Conservation (phyloP, 2,113 vertebrate genomes). For the Psittacus erithacus region DNA sequence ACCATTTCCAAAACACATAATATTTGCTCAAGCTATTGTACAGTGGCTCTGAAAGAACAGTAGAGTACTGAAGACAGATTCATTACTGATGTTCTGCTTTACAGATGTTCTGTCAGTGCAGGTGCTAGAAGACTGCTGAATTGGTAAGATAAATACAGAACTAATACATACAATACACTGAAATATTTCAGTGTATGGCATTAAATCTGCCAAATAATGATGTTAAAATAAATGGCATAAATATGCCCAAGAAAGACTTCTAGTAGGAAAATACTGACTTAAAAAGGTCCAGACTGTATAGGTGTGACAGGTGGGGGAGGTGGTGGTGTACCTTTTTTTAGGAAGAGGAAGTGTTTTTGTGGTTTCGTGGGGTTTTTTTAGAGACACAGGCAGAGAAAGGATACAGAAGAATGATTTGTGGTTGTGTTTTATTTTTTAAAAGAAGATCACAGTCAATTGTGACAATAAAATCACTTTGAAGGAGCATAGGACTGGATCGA, state of each 20-base stretch:
- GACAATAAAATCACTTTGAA: neutral
- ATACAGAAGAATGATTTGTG: neutral
- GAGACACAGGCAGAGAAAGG: neutral
- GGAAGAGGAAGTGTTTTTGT: neutral
- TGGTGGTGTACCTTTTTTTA: neutral
- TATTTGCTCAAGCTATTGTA: neutral
- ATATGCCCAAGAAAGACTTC: neutral
- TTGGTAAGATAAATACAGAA: neutral
- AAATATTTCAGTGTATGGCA: neutral
- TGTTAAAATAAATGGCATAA: neutral
- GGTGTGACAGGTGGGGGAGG: neutral
- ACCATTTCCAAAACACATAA: neutral
- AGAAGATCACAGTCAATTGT: neutral
- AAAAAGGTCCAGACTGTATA: neutral
- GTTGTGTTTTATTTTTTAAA: neutral
- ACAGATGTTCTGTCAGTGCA: neutral
- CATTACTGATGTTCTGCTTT: neutral
- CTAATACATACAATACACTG: neutral
- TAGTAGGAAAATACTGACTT: neutral
- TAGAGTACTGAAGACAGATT: neutral
- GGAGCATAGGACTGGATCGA: neutral
- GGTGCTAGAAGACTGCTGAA: neutral
- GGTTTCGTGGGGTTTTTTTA: neutral
- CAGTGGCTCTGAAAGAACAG: neutral
- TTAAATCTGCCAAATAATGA: neutral